phyloP scores from a whole-genome alignment of 2,797 vertebrate genomes.

The Pipistrellus pipistrellus region DNA sequence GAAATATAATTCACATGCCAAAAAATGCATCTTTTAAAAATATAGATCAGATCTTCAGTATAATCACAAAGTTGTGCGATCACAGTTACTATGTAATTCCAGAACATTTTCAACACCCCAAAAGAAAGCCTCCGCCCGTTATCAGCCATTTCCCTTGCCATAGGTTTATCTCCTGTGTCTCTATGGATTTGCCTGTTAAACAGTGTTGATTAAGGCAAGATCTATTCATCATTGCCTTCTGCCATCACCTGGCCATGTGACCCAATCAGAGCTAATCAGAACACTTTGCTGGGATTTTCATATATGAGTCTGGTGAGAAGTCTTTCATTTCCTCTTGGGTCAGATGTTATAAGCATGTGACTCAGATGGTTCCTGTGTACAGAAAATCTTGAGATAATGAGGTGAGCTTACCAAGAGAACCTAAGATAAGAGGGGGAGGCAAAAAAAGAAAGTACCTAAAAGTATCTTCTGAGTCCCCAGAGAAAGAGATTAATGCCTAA shows the following conservation, averaged over 20 bases:
- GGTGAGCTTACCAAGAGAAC: neutral
- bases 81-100: neutral
- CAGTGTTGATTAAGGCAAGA: neutral
- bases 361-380: neutral
- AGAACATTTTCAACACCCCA: neutral
- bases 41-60: neutral
- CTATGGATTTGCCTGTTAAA: neutral
- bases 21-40: neutral
- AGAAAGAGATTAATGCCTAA: neutral
- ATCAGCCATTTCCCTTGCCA: neutral
- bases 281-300: neutral
- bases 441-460: neutral
- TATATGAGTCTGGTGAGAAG: neutral
- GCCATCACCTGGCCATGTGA: neutral
- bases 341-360: neutral
- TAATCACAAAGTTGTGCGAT: neutral
- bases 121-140: neutral
- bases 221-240: neutral
- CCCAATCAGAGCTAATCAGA: neutral
- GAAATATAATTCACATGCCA: neutral
- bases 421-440: neutral
- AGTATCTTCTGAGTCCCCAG: neutral
- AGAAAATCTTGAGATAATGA: neutral
- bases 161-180: neutral
- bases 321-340: constrained; percentile 15